Evolutionary conservation across 2,113 vertebrate species (phyloP).

Genomic region (Baryphthengus martii): DNA sequence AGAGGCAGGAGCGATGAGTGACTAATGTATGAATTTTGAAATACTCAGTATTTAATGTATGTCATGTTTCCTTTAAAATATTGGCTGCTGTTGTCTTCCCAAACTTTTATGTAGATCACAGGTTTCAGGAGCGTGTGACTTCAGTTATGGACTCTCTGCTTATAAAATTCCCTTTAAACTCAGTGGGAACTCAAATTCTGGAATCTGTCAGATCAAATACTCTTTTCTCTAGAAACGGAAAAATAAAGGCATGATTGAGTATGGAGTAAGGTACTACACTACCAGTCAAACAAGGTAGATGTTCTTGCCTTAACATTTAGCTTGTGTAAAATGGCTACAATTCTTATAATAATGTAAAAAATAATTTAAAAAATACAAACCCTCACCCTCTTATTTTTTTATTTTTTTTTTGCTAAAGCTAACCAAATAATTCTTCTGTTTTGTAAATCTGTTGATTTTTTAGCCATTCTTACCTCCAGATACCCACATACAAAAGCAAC

Average conservation of each 20-base stretch:
- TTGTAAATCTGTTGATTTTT: not conserved
- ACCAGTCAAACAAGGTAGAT: not conserved
- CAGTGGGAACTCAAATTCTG: not conserved
- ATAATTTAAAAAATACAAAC: rapidly evolving
- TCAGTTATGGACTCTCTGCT: not conserved
- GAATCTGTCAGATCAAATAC: not conserved
- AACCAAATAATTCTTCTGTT: not conserved
- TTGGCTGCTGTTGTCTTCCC: not conserved
- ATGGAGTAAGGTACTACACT: not conserved
- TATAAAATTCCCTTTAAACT: not conserved
- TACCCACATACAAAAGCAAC: not conserved
- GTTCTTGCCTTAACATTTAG: not conserved
- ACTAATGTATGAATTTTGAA: not conserved
- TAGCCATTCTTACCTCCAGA: not conserved
- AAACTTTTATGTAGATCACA: not conserved
- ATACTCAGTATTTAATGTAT: not conserved
- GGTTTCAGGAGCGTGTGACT: not conserved
- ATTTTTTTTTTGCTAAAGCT: not conserved
- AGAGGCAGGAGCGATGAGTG: not conserved
- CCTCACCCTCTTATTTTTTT: too few relatives aligned
- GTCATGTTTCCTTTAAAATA: not conserved
- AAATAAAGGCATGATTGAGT: not conserved
- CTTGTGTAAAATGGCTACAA: not conserved
- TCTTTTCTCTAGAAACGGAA: not conserved
- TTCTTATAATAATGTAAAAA: not conserved